Percentiles rank a stretch among this genome's conserved stretches.
Conservation (phyloP, 2,797 vertebrate species). For the Cirrhinus mrigala region DNA sequence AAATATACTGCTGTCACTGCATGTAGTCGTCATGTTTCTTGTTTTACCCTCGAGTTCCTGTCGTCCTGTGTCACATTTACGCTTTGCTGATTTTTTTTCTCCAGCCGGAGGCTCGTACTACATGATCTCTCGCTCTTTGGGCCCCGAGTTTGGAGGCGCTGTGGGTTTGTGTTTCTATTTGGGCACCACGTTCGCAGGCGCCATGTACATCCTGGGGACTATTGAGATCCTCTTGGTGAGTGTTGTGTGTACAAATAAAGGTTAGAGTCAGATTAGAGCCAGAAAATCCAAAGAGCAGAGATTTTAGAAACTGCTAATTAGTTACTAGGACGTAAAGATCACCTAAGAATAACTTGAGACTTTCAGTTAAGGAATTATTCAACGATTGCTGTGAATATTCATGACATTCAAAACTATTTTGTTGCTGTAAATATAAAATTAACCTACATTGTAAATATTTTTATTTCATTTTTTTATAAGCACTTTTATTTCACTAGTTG, state of each 20-base stretch:
- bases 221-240: conserved; percentile 96
- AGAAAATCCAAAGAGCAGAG: conserved; percentile 9
- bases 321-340: neutral
- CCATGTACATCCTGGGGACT: conserved; percentile 97
- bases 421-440: neutral
- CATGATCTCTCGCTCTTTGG: conserved; percentile 96
- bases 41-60: neutral
- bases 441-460: neutral
- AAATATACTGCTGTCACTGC: neutral
- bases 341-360: neutral
- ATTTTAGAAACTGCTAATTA: neutral
- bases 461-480: neutral
- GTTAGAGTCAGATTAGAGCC: neutral
- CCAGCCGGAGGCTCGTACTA: conserved; percentile 96
- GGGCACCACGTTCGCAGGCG: conserved; percentile 96
- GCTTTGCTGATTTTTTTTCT: conserved; percentile 7
- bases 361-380: neutral
- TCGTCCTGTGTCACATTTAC: neutral
- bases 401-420: neutral
- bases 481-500: no score
- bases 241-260: neutral
- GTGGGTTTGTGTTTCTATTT: conserved; percentile 96
- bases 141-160: conserved; percentile 95
- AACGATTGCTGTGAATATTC: neutral
- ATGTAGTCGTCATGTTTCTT: neutral